Conservation (phyloP, 2,797 vertebrate species). For the Bucorvus abyssinicus region DNA sequence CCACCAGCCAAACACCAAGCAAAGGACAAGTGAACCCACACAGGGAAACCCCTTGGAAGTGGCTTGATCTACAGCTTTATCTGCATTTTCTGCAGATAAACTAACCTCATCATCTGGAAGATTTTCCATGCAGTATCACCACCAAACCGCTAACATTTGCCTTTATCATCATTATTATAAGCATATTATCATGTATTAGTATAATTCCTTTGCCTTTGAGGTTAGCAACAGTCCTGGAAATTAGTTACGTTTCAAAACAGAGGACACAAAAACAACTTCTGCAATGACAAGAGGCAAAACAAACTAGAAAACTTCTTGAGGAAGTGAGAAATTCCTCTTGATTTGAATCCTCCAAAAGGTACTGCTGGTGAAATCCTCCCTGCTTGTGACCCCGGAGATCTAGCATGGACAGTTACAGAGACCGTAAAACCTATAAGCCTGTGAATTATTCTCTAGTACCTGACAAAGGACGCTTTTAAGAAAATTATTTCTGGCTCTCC, state of each 20-base stretch:
- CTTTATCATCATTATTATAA: not conserved
- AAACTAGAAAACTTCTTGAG: not conserved
- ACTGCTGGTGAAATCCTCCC: not conserved
- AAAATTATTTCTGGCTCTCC: not conserved
- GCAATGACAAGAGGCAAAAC: not conserved
- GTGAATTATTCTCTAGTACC: not conserved
- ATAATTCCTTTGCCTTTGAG: not conserved
- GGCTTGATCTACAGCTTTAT: not conserved
- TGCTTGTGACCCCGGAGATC: not conserved
- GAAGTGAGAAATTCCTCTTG: not conserved
- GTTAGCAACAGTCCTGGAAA: not conserved
- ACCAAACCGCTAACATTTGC: not conserved
- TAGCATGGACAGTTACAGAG: not conserved
- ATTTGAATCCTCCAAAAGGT: not conserved
- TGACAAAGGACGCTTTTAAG: not conserved
- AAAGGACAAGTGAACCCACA: not conserved
- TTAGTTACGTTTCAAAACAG: not conserved
- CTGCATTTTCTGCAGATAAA: not conserved
- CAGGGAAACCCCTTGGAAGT: not conserved
- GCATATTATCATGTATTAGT: not conserved
- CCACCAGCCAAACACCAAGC: not conserved
- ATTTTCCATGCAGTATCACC: not conserved
- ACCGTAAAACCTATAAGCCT: not conserved
- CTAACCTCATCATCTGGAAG: not conserved
- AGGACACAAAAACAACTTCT: not conserved